phyloP scores from a whole-genome alignment of 2,888 invertebrate species.

The Cheilosia variabilis region DNA sequence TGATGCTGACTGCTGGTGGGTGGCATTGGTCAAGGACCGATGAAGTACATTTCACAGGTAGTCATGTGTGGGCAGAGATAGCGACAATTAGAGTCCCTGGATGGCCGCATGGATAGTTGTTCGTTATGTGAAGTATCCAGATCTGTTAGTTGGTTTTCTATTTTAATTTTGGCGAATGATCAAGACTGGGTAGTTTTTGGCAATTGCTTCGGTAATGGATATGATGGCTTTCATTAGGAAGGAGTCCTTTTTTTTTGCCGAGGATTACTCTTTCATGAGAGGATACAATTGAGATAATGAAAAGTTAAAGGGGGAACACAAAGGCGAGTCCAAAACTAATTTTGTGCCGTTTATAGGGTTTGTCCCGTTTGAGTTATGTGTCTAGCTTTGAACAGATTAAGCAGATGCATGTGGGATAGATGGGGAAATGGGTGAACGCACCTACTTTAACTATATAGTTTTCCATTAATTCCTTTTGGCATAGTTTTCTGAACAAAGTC shows the following conservation, averaged over 20 bases:
- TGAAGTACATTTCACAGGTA: conserved; percentile 11
- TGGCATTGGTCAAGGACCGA: neutral
- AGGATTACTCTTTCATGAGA: conserved; percentile 41
- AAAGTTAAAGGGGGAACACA: conserved; percentile 1
- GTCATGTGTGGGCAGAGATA: conserved; percentile 59
- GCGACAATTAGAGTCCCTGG: conserved; percentile 37
- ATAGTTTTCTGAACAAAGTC: too few relatives aligned
- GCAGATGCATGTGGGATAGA: neutral
- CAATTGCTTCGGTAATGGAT: conserved; percentile 16
- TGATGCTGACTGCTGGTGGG: neutral
- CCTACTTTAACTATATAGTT: too few relatives aligned
- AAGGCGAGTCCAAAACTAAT: neutral
- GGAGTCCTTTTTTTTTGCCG: neutral
- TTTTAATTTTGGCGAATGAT: conserved; percentile 51
- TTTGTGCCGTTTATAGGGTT: conserved; percentile 4
- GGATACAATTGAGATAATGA: conserved; percentile 20
- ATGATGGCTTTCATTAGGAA: conserved; percentile 42
- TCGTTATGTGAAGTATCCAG: conserved; percentile 16
- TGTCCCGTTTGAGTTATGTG: conserved; percentile 1
- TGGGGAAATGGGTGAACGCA: too few relatives aligned
- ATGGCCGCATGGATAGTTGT: neutral
- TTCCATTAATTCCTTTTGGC: too few relatives aligned
- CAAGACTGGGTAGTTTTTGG: conserved; percentile 45
- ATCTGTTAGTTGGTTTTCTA: neutral
- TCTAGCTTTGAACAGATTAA: neutral